phyloP scores from a whole-genome alignment of 2,113 vertebrate genomes.

The Poeciliopsis turrubarensis region DNA sequence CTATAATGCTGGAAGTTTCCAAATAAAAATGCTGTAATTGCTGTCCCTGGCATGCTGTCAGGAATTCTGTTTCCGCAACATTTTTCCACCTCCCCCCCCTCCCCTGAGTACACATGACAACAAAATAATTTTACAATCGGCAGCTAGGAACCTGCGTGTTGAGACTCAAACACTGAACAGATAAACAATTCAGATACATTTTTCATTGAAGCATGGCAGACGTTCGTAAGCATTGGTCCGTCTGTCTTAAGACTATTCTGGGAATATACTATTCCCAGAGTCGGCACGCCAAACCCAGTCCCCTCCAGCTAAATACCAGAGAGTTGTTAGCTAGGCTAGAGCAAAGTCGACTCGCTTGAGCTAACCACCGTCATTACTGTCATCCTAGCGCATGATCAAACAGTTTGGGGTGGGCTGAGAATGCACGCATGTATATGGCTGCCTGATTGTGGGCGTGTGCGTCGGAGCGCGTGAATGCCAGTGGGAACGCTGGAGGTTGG shows the following conservation, averaged over 20 bases:
- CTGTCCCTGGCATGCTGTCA: slow-evolving; percentile 7
- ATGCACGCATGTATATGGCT: slow-evolving; percentile 1
- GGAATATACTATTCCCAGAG: neutral
- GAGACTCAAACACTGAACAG: neutral
- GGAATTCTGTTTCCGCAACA: neutral
- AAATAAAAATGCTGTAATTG: neutral
- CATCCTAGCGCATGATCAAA: slow-evolving; percentile 49
- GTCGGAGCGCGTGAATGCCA: slow-evolving; percentile 7
- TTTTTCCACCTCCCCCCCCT: neutral
- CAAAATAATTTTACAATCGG: slow-evolving; percentile 1
- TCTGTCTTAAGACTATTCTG: slow-evolving; percentile 20
- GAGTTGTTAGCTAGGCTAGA: slow-evolving; percentile 28
- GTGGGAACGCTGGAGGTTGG: slow-evolving; percentile 25
- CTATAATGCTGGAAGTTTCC: neutral
- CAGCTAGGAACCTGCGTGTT: neutral
- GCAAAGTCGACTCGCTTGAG: slow-evolving; percentile 26
- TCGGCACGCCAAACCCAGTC: slow-evolving; percentile 18
- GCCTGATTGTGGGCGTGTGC: neutral
- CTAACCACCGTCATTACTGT: slow-evolving; percentile 59
- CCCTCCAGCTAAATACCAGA: slow-evolving; percentile 48
- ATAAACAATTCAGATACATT: neutral
- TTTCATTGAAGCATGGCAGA: neutral
- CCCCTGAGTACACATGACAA: neutral
- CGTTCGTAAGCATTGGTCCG: neutral
- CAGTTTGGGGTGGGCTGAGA: slow-evolving; percentile 8